A percentile compares a stretch with the other conserved stretches of the same genome.
These are phyloP conservation scores for Eudemis profundana DNA, from an alignment of 2,888 invertebrate genomes.

Conservation along the genomic window DNA sequence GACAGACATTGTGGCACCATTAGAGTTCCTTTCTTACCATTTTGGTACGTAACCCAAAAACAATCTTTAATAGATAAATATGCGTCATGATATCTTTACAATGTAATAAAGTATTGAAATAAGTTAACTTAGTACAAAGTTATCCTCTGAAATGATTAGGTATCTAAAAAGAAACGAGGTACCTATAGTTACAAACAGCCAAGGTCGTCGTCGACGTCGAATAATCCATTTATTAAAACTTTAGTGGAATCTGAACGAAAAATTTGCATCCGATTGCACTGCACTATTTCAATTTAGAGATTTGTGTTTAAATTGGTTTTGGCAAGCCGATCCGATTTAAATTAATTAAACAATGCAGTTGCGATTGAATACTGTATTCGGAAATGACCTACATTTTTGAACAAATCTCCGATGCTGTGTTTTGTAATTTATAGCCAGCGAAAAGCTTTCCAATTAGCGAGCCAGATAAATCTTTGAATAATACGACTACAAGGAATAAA, in stretches of 20 bases:
- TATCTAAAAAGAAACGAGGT: constrained; percentile 18
- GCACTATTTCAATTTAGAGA: not conserved
- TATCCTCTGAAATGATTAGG: too few relatives aligned
- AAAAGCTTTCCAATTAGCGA: not conserved
- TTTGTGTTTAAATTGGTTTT: not conserved
- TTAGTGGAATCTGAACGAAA: not conserved
- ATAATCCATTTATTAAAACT: too few relatives aligned
- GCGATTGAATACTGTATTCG: not conserved
- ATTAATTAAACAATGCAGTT: constrained; percentile 11
- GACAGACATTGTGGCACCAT: too few relatives aligned
- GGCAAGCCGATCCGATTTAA: constrained; percentile 1
- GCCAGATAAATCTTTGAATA: too few relatives aligned
- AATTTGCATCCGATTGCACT: not conserved
- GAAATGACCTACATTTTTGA: not conserved
- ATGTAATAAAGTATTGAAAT: too few relatives aligned
- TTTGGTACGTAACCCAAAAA: too few relatives aligned
- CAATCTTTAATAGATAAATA: too few relatives aligned
- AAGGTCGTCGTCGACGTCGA: too few relatives aligned
- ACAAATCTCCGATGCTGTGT: not conserved
- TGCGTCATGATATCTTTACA: too few relatives aligned
- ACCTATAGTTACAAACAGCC: not conserved
- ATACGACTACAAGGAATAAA: too few relatives aligned
- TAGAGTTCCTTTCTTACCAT: too few relatives aligned
- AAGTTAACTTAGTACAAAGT: too few relatives aligned
- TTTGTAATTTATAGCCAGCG: not conserved